Base-by-base conservation (phyloP, 2,797 vertebrate species). In the Paedocypris micromegethes region DNA sequence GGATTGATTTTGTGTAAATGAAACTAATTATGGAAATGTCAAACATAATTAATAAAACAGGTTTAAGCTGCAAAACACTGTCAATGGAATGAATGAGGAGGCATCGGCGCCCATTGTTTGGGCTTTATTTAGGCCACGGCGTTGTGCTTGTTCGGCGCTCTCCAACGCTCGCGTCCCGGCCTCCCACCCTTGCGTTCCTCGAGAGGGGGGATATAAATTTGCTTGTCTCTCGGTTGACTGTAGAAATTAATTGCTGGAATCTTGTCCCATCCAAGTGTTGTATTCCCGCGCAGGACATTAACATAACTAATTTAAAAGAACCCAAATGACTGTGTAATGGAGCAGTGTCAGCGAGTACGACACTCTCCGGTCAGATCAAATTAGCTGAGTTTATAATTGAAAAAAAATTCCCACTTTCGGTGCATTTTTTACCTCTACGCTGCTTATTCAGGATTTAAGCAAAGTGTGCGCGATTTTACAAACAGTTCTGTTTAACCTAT, bases 201-300 rank as follows among this genome's bases (percentile, higher is more conserved):
- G 92, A 95, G 96, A 96, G 95, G 90, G 89, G 90, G 92, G 94
- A 98, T 97, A 98, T 98, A 97, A 97, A 98, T 98, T 97, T 98
- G 95, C 96, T 97, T 98, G 96, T 98, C 96, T 98, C 93, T 97
- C 91, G 87, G 90, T 93, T 98, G 96, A 98, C 96, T 98, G 95
- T 94, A 97, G 95, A 98, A 98, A 98, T 98, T 98, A 98, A 98
- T 98, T 98, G 96, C 96, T 97, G 94, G 97, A 97, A 97, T 97
- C 96, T 96, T 98, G 96, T 98, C 96, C 96, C 94, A 97, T 98
- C 95, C 96, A 98, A 98, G 95, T 98, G 95, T 98, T 98, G 97
- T 95, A 98, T 98, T 98, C 94, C 95, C 93, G 93, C 91, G 93
- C 93, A 98, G 95, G 95, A 98, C 96, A 98, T 98, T 98, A 98